Evolutionary conservation across 1,140 invertebrate genomes (phyloP).

Genomic region (Schlechtendalia chinensis): DNA sequence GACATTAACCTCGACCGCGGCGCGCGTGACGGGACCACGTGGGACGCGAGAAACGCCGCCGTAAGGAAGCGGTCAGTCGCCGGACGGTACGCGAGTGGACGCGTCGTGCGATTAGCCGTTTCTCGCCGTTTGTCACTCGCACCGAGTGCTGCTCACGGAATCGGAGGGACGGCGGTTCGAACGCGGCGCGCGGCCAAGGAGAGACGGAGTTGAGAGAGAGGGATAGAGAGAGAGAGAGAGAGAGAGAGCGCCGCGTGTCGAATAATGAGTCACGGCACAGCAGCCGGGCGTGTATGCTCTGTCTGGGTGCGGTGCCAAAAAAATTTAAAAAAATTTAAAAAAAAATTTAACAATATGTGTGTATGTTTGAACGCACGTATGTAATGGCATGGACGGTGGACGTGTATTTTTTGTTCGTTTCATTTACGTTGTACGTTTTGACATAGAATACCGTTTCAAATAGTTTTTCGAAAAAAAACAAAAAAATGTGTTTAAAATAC

Average conservation of each 20-base stretch:
- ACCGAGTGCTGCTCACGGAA: background rate
- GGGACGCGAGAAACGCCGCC: background rate
- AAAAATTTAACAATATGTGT: too few relatives aligned
- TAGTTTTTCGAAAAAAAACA: too few relatives aligned
- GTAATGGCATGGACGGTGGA: background rate
- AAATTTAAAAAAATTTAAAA: constrained; percentile 10
- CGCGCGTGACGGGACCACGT: background rate
- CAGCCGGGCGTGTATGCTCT: background rate
- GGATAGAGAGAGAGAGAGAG: background rate
- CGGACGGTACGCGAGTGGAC: too few relatives aligned
- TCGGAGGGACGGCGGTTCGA: background rate
- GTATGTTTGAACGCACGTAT: background rate
- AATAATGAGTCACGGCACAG: constrained; percentile 33
- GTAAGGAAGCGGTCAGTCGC: too few relatives aligned
- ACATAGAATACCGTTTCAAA: too few relatives aligned
- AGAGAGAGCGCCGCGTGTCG: background rate
- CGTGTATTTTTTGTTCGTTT: constrained; percentile 28
- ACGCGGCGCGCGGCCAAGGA: background rate
- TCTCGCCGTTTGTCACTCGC: background rate
- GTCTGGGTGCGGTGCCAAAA: constrained; percentile 40
- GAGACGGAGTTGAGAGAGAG: too few relatives aligned
- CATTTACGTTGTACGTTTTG: background rate
- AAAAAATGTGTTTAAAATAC: too few relatives aligned
- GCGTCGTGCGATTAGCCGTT: background rate
- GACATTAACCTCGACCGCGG: background rate